Base-by-base conservation (phyloP, 2,888 invertebrate species). In the Pandemis cinnamomeana region DNA sequence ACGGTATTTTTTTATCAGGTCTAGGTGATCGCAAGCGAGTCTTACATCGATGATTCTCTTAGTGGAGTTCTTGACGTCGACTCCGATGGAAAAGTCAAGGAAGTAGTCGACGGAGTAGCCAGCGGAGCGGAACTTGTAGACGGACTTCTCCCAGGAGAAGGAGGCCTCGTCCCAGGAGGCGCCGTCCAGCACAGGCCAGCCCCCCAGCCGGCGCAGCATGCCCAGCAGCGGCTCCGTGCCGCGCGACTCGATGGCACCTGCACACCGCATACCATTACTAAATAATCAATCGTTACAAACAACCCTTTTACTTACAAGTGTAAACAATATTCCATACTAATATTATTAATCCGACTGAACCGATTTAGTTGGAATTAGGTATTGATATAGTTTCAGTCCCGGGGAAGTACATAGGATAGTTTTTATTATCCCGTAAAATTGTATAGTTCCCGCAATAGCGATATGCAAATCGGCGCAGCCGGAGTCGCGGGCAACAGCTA, bases 101-200 rank as follows among this genome's bases (percentile, higher is more conserved):
- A 98, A 97, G 87, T 98, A 98, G 90, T 98, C 98, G 75, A 98
- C 97, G 77, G 97, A 98, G 91, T 98, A 98, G 3, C 98, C 98
- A 68, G 95, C 93, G 70, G 94, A 90, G 60, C 98, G 95, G 93
- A 98, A 98, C 77, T 96, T 96, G 92, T 97, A 98, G 7, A 98
- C 97, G 0, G 97, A 96, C 79, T 96, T 94, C 81, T 96, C 96
- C 98, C 98, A 98, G 77, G 96, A 95, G 94, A 97, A 98, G 11
- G 92, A 88, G 0, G 88, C 88, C 48, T 95, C 96, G 79, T 96
- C 95, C 98, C 98, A 98, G 0, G 86, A 78, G 46, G 95, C 95
- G 0, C 97, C 98, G 78, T 97, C 96, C 53, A 98, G 91, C n/a
- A 97, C 97, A 0, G 99, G 99, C 99, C 99, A 99, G 4, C 98